phyloP scores from a whole-genome alignment of 2,113 vertebrate species.

The Seriola quinqueradiata region DNA sequence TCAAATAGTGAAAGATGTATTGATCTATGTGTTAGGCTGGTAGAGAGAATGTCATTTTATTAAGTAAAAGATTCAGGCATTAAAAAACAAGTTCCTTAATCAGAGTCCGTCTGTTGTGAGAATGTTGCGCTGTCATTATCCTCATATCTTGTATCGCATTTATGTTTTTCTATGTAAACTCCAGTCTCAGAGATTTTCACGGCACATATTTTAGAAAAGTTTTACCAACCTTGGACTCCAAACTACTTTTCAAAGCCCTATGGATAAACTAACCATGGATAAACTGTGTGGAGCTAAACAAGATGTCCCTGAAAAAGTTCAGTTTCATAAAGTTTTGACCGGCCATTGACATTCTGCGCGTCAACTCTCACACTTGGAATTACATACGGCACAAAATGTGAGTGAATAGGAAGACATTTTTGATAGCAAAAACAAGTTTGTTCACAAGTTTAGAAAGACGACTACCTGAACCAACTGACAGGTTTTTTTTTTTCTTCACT shows the following conservation, averaged over 20 bases:
- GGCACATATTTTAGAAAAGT: not conserved
- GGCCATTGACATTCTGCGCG: not conserved
- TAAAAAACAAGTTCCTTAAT: too few relatives aligned
- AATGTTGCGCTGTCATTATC: too few relatives aligned
- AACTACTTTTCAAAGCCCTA: slow-evolving; percentile 4
- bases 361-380: not conserved
- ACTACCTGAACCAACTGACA: slow-evolving; percentile 20
- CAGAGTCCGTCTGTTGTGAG: too few relatives aligned
- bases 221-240: not conserved
- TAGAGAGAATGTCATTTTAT: too few relatives aligned
- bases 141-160: not conserved
- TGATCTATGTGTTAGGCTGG: too few relatives aligned
- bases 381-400: not conserved
- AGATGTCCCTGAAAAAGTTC: slow-evolving; percentile 7
- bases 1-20: too few relatives aligned
- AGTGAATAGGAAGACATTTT: slow-evolving; percentile 16
- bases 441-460: slow-evolving; percentile 15
- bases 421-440: not conserved
- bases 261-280: not conserved
- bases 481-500: not conserved
- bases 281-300: not conserved
- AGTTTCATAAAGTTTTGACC: slow-evolving; percentile 29
- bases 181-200: not conserved
- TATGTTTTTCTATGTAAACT: not conserved
- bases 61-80: too few relatives aligned